Evolutionary conservation across 2,113 vertebrate species (phyloP), one percentile per base, ranked within the genome.

Genomic region (Tinamus guttatus): DNA sequence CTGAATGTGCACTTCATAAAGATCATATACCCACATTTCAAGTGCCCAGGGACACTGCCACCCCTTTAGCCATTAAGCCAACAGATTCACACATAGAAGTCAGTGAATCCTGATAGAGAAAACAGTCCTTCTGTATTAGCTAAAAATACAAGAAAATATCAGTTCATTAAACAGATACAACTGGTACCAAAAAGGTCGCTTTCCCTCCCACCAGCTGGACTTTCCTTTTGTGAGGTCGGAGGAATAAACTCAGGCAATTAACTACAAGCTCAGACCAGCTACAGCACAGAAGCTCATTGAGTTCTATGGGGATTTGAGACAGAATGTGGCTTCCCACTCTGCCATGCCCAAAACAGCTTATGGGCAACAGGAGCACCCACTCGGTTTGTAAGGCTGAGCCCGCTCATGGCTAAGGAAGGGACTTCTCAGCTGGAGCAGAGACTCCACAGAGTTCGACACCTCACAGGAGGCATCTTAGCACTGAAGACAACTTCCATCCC

Each of bases 181-280:
- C n/a, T 34, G 34, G 59, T 59, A 64, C 11, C 11, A 34, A 74
- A 74, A 43, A 40, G 1, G 18, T 32, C 6, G 1, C 22, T 58
- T 71, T 86, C 38, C 54, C 20, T 81, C 51, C 45, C 43, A 56
- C 28, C 43, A 60, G 54, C 38, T 73, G 21, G 77, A 20, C 68
- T 6, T 7, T 1, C 19, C 81, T 75, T 62, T 83, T 80, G 15
- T 30, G 76, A 83, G 24, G 51, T 27, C 11, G 28, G 64, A 13
- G 45, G 30, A 82, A 71, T 87, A 49, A 97, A 98, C 97, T 77
- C 59, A 74, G 81, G 93, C 96, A 97, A 69, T 60, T 62, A 98
- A 94, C 76, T 75, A 40, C 3, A 24, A 41, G 73, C 54, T 34
- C 59, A 34, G 89, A 51, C 32, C 68, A 90, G 25, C 54, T 59